Conservation (phyloP, 1,140 invertebrate genomes). For the Heliothis subflexa region DNA sequence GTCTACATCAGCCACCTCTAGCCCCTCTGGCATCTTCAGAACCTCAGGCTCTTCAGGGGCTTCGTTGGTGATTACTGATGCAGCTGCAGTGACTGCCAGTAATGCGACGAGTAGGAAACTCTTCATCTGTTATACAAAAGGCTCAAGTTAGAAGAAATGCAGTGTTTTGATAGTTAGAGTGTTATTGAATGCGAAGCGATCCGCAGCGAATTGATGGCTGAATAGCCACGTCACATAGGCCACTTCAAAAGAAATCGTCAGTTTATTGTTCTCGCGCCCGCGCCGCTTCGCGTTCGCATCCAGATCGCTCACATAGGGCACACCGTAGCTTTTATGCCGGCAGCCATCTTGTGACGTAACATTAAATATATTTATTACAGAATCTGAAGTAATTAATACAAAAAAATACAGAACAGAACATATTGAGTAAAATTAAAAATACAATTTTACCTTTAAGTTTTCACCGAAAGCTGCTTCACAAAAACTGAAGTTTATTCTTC, state of each 20-base stretch:
- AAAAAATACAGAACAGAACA: not conserved
- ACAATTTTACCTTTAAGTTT: not conserved
- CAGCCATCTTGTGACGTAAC: too few relatives aligned
- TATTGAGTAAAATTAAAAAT: not conserved
- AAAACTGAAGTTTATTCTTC: not conserved
- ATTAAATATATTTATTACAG: too few relatives aligned
- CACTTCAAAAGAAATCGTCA: too few relatives aligned
- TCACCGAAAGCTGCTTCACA: not conserved
- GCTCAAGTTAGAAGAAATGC: too few relatives aligned
- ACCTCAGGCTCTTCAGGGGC: not conserved
- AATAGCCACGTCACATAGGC: too few relatives aligned
- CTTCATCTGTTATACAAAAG: not conserved
- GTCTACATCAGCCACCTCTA: not conserved
- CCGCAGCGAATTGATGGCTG: too few relatives aligned
- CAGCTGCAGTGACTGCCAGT: not conserved
- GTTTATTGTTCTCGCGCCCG: too few relatives aligned
- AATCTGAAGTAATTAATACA: not conserved
- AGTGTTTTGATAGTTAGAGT: too few relatives aligned
- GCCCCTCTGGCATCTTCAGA: not conserved
- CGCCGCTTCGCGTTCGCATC: too few relatives aligned
- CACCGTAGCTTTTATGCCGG: too few relatives aligned
- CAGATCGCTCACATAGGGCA: too few relatives aligned
- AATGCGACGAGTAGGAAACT: conserved; percentile 1
- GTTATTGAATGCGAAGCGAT: too few relatives aligned
- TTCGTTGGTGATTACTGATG: not conserved